Evolutionary conservation across 2,797 vertebrate genomes (phyloP).

Genomic region (Scleropages formosus): DNA sequence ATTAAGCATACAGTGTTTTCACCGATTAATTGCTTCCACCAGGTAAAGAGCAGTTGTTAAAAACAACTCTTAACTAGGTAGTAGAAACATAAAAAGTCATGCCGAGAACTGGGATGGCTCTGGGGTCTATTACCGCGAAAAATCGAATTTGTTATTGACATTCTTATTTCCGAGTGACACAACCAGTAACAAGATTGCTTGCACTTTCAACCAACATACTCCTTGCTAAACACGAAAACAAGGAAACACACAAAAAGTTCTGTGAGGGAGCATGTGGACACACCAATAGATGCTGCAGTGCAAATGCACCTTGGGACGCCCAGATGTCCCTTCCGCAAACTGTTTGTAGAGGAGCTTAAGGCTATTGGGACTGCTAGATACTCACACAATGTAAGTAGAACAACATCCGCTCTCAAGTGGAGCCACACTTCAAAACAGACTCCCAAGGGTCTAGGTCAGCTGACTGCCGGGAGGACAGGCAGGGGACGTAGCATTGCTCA

Average conservation of each 20-base stretch:
- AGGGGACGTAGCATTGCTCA: neutral
- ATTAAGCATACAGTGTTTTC: too few relatives aligned
- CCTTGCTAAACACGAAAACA: too few relatives aligned
- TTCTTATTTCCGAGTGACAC: neutral
- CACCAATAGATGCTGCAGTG: slow-evolving; percentile 13
- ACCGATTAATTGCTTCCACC: too few relatives aligned
- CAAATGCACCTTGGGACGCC: neutral
- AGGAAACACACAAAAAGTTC: too few relatives aligned
- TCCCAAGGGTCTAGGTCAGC: neutral
- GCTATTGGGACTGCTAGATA: slow-evolving; percentile 1
- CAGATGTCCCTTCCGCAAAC: neutral
- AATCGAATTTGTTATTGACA: too few relatives aligned
- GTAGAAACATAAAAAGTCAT: too few relatives aligned
- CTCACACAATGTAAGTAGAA: neutral
- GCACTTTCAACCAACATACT: too few relatives aligned
- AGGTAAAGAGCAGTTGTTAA: too few relatives aligned
- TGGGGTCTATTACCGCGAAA: too few relatives aligned
- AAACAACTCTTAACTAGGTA: too few relatives aligned
- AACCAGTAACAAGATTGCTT: neutral
- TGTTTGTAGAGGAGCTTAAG: slow-evolving; percentile 59
- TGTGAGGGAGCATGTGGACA: neutral
- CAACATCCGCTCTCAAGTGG: slow-evolving; percentile 14
- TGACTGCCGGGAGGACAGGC: neutral
- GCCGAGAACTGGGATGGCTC: too few relatives aligned
- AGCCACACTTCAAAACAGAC: neutral